These are phyloP conservation scores for Amorpha juglandis DNA, from an alignment of 2,888 invertebrate species.

Conservation along the genomic window DNA sequence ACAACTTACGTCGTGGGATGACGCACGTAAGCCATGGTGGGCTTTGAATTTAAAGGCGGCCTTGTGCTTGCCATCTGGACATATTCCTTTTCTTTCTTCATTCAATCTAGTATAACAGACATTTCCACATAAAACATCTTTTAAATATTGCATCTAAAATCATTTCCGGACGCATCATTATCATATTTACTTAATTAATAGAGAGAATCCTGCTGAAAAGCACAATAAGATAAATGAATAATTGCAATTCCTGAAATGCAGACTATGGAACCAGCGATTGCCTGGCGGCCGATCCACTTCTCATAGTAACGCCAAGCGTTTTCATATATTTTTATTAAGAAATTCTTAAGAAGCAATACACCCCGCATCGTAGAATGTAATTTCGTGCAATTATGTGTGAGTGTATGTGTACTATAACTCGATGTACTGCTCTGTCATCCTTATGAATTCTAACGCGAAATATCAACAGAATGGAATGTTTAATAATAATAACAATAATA, in stretches of 20 bases:
- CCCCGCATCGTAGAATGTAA: neutral
- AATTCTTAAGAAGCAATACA: slow-evolving; percentile 14
- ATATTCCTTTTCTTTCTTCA: too few relatives aligned
- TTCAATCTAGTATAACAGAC: too few relatives aligned
- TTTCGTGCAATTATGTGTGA: slow-evolving; percentile 5
- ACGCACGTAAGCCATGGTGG: too few relatives aligned
- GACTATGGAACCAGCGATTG: neutral
- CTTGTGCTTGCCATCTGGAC: too few relatives aligned
- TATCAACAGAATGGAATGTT: neutral
- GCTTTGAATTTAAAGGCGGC: too few relatives aligned
- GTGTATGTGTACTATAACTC: neutral
- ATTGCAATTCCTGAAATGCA: neutral
- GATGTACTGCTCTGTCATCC: neutral
- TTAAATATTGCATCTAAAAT: too few relatives aligned
- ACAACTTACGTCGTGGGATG: too few relatives aligned
- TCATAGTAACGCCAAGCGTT: neutral
- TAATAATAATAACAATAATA: too few relatives aligned
- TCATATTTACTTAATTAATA: too few relatives aligned
- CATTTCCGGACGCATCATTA: too few relatives aligned
- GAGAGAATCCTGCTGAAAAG: neutral
- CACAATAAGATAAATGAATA: neutral
- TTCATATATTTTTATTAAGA: slow-evolving; percentile 18
- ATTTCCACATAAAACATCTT: too few relatives aligned
- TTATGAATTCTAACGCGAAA: too few relatives aligned
- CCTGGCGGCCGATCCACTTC: neutral